A percentile compares a stretch with the other conserved stretches of the same genome.
Conservation (phyloP, 2,797 vertebrate genomes). For the Aphelocoma californica region DNA sequence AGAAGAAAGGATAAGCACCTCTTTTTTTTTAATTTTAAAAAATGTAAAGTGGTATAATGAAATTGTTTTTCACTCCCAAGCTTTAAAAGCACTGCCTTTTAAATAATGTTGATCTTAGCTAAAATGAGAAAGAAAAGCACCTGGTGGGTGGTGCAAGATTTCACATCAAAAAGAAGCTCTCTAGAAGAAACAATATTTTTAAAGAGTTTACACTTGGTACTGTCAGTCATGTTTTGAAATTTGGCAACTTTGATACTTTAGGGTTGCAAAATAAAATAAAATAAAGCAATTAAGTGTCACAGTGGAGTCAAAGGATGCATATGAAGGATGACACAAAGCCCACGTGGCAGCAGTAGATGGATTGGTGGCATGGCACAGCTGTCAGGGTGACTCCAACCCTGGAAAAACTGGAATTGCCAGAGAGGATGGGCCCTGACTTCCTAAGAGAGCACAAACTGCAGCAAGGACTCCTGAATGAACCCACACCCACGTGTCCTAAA, state of each 20-base stretch:
- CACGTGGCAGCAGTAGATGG: not conserved
- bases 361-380: not conserved
- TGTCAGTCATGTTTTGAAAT: not conserved
- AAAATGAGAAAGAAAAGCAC: not conserved
- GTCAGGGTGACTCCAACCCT: not conserved
- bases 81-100: not conserved
- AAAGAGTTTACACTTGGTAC: not conserved
- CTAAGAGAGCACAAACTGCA: not conserved
- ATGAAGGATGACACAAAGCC: not conserved
- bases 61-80: not conserved
- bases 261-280: not conserved
- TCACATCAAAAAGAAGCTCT: not conserved
- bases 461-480: not conserved
- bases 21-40: not conserved
- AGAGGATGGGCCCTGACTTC: not conserved
- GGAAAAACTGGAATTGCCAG: not conserved
- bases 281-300: not conserved
- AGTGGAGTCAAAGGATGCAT: not conserved
- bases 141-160: not conserved
- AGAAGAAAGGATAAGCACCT: not conserved
- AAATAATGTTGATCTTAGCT: not conserved
- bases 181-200: not conserved
- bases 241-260: not conserved
- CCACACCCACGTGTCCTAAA: rapidly evolving
- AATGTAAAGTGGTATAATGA: not conserved